Conservation (phyloP, 2,113 vertebrate species). For the Petaurus breviceps region DNA sequence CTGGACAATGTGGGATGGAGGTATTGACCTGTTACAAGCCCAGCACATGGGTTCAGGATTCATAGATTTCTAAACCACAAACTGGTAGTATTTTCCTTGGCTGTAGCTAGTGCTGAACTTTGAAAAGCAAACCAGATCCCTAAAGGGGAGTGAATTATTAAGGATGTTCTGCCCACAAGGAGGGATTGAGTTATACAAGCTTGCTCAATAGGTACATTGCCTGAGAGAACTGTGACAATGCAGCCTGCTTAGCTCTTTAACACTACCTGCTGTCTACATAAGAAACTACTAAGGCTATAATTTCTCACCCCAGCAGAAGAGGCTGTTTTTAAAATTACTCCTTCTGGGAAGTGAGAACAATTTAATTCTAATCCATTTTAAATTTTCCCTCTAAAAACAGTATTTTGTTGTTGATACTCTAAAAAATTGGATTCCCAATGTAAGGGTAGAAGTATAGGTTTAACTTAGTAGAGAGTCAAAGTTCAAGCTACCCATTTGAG, state of each 20-base stretch:
- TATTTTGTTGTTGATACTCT: conserved; percentile 45
- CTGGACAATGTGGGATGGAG: background rate
- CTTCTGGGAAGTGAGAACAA: conserved; percentile 51
- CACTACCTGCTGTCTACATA: background rate
- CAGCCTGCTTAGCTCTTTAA: background rate
- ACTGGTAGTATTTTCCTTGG: background rate
- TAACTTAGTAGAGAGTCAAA: conserved; percentile 25
- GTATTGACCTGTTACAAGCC: background rate
- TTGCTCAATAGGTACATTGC: background rate
- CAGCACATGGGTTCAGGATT: background rate
- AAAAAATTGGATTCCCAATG: conserved; percentile 49
- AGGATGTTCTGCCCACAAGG: background rate
- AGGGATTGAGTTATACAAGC: background rate
- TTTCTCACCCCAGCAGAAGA: conserved; percentile 28
- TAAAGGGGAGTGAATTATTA: background rate
- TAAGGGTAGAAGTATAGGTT: conserved; percentile 38
- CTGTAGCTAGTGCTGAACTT: background rate
- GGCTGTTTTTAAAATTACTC: conserved; percentile 52
- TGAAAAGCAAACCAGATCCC: background rate
- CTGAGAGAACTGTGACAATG: background rate
- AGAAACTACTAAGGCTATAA: background rate
- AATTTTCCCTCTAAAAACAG: conserved; percentile 50
- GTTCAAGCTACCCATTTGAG: too few species aligned
- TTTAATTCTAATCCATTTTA: conserved; percentile 18
- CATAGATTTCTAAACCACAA: background rate